Percentiles rank a stretch among this genome's conserved stretches.
Conservation (phyloP, 2,888 invertebrate species). For the Acronicta leporina region DNA sequence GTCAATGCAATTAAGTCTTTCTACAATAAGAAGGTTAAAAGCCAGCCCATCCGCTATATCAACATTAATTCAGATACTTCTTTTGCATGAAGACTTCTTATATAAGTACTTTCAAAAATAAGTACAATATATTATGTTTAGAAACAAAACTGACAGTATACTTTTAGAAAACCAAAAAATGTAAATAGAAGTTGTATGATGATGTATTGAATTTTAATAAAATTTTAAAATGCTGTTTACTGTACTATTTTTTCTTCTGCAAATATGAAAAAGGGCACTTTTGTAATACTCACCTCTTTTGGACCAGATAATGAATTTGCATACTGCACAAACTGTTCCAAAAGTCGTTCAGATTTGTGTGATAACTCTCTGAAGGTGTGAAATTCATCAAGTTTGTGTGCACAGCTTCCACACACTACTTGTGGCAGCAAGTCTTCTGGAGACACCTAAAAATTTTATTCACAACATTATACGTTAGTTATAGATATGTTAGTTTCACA, state of each 20-base stretch:
- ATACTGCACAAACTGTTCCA: constrained; percentile 93
- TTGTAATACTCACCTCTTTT: constrained; percentile 88
- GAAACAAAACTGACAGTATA: constrained; percentile 44
- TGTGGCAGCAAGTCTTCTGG: constrained; percentile 93
- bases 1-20: constrained; percentile 75
- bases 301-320: constrained; percentile 91
- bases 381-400: constrained; percentile 92
- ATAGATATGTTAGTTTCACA: constrained; percentile 65
- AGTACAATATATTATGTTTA: constrained; percentile 34
- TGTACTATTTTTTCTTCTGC: constrained; percentile 5
- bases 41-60: constrained; percentile 78
- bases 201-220: constrained; percentile 39
- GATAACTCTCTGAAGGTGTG: constrained; percentile 94
- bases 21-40: constrained; percentile 75
- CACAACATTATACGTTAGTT: constrained; percentile 54
- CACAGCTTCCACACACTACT: constrained; percentile 93
- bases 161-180: constrained; percentile 53
- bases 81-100: constrained; percentile 69
- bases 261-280: neutral
- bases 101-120: constrained; percentile 26
- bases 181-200: constrained; percentile 57
- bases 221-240: constrained; percentile 23
- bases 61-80: constrained; percentile 76
- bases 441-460: constrained; percentile 90
- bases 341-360: constrained; percentile 92